Base-by-base conservation (phyloP, 2,113 vertebrate genomes). In the Periophthalmodon schlosseri region DNA sequence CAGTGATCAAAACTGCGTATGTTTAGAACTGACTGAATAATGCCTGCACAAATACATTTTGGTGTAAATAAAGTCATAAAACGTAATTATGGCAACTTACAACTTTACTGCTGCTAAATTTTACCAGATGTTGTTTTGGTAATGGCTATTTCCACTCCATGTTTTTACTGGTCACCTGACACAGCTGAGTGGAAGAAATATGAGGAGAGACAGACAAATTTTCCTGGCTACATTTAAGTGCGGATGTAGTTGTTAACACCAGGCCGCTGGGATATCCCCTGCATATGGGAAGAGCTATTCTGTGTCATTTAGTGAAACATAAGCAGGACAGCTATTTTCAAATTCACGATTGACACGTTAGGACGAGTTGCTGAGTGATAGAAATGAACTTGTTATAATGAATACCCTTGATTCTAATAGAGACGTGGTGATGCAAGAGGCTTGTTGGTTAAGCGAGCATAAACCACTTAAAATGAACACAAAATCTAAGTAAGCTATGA, bases 161-260 rank as follows among this genome's bases (percentile, higher is more conserved):
- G 60, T 21, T 76, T 74, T 57, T 14, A 74, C 46, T 65, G 2
- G 44, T 54, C n/a, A 70, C 54, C 2, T 79, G 36, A 58, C 64
- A 20, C 28, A 33, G 54, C n/a, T 21, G 36, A 28, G 28, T 67
- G 56, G 36, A n/a, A 56, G 36, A 68, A 58, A 58, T 58, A 21
- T 73, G 34, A 16, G 33, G 33, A 58, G 56, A 68, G 68, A 74
- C 3, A 33, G 66, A 76, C 28, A 39, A 54, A 60, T 28, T 58
- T 71, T 73, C 56, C 69, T 65, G 63, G 67, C 34, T 60, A 39
- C 21, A 73, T 71, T 70, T 61, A 72, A 82, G 70, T 39, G n/a
- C 11, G 39, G 44, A 75, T 68, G 61, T 52, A 60, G 33, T 34
- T n/a, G 36, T 49, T 68, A 58, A 67, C 75, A 65, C 28, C 0